Conservation (phyloP, 2,113 vertebrate genomes). For the Pitta sordida region DNA sequence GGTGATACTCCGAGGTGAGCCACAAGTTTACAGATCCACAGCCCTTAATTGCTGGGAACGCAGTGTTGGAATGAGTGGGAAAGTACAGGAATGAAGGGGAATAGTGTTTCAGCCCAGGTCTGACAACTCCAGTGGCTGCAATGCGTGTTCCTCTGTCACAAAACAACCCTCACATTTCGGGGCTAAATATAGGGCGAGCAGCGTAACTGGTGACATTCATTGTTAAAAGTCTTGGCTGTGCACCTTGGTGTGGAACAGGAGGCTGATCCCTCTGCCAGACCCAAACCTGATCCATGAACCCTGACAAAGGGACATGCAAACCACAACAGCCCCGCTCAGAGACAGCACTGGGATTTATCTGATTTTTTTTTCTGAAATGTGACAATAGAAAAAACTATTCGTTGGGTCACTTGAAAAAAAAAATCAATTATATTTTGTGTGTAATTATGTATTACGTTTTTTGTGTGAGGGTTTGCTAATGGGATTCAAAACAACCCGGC, state of each 20-base stretch:
- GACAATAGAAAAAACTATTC: not conserved
- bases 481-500: not conserved
- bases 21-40: not conserved
- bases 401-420: not conserved
- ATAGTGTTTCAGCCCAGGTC: not conserved
- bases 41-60: not conserved
- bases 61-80: not conserved
- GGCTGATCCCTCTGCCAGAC: not conserved
- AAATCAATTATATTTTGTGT: not conserved
- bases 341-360: not conserved
- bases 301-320: not conserved
- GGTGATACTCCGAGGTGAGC: not conserved
- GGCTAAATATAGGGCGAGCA: conserved; percentile 5
- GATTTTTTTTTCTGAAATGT: not conserved
- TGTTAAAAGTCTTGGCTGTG: conserved; percentile 18
- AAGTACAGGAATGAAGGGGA: not conserved
- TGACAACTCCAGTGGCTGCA: not conserved
- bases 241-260: conserved; percentile 8
- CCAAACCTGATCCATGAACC: not conserved
- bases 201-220: conserved; percentile 16
- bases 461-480: not conserved
- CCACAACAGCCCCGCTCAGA: not conserved
- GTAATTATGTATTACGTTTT: not conserved
- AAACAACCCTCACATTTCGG: not conserved
- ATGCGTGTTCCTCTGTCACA: not conserved